Evolutionary conservation across 2,797 vertebrate genomes (phyloP), one percentile per base, ranked within the genome.

Genomic region (Neostethus bicornis): DNA sequence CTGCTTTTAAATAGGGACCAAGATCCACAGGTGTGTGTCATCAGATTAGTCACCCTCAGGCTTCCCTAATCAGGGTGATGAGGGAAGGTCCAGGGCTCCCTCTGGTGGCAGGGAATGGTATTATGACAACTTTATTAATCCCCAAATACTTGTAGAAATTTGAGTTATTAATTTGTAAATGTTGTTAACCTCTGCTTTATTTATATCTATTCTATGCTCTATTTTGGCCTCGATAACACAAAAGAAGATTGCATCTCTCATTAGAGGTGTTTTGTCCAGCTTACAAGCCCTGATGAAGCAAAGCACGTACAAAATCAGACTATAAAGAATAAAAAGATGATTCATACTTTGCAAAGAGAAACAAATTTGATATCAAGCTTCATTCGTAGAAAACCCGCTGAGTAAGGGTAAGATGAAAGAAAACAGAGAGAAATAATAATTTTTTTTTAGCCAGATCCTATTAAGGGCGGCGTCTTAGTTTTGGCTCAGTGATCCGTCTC

Each of bases 401-500:
- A 80, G 80, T 63, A 74, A 83, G 69, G 52, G 39, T 35, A 69
- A 70, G 70, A 85, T 70, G 24, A 79, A 77, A 81, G 70, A 60
- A 73, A 80, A 84, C 61, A 44, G 35, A 71, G 42, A 70, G 45
- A 83, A 83, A 73, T 76, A 69, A 78, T 84, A 85, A 79, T 84
- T 78, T 87, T 26, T 77, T 87, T 80, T 61, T 86, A n/a, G 79
- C 75, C 81, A 80, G 77, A 86, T 89, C 80, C 80, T 89, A 89
- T 89, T 89, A 89, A 85, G 80, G 71, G 62, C 83, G 75, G 77
- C 83, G 86, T 91, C 88, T 89, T 84, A 85, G 90, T 90, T 91
- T 89, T 87, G 85, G 89, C 87, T 90, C 90, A 90, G 70, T 91
- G 90, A 91, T 87, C 87, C 80, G 64, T 86, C 80, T 82, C 85